Conservation (phyloP, 2,888 invertebrate species). For the Lysandra bellargus region DNA sequence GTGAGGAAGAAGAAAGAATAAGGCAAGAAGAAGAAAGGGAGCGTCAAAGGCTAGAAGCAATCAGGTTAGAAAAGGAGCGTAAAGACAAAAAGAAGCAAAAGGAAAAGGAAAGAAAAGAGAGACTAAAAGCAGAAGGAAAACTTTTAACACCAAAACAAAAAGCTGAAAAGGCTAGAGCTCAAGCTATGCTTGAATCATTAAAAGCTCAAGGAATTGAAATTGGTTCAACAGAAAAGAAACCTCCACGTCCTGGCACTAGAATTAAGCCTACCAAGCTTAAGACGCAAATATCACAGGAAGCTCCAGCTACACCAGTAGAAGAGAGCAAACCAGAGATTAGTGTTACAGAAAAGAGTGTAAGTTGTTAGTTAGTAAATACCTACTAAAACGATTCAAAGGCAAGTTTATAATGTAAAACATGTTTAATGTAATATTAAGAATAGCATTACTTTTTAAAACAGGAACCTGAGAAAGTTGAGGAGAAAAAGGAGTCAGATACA, state of each 20-base stretch:
- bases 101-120: constrained; percentile 94
- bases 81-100: constrained; percentile 94
- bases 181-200: constrained; percentile 92
- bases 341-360: constrained; percentile 75
- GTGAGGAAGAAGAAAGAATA: constrained; percentile 90
- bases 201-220: constrained; percentile 93
- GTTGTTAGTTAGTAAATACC: background rate
- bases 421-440: background rate
- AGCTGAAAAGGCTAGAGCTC: constrained; percentile 92
- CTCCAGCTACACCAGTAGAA: constrained; percentile 71
- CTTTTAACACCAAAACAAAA: constrained; percentile 96
- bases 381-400: too few species aligned
- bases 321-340: constrained; percentile 75
- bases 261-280: constrained; percentile 86
- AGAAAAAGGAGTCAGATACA: constrained; percentile 66
- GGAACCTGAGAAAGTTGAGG: constrained; percentile 53
- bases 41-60: constrained; percentile 85
- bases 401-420: too few species aligned
- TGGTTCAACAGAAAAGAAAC: constrained; percentile 85
- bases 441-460: constrained; percentile 44
- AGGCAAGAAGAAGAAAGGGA: constrained; percentile 88
- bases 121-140: constrained; percentile 98
- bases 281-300: constrained; percentile 81
- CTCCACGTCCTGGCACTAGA: constrained; percentile 86
- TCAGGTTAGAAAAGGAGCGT: constrained; percentile 90